Evolutionary conservation across 2,888 invertebrate genomes (phyloP), one percentile per base, ranked within the genome.

Genomic region (Hirtodrosophila duncani): DNA sequence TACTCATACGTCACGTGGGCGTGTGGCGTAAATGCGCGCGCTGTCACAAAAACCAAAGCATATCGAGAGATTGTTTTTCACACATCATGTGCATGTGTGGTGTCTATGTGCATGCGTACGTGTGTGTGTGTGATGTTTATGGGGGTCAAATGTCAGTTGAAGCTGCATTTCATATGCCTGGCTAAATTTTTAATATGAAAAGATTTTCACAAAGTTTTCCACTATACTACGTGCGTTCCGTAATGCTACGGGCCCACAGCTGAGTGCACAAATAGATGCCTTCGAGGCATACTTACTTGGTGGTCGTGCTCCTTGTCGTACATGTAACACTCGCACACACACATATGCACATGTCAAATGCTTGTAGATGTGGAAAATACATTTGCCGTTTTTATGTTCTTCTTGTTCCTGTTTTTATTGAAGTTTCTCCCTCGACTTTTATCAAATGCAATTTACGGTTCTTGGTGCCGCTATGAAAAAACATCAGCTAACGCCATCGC

Each of bases 1-100:
- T 72, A 69, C 67, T 48, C 69, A 69, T 67, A 69, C 71, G 72
- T 61, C 64, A 61, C 51, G 42, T 53, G 56, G 43, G 33, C 55
- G 39, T 38, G 18, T 24, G 14, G 30, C 34, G 41, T 27, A 52
- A 66, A 57, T 45, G 49, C 33, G n/a, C n/a, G 13, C 2, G 39
- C 50, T 51, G 64, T 56, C 63, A 56, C 43, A 61, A 44, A 60
- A 34, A 30, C 48, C 46, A 37, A 56, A 52, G 41, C 33, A 51
- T 17, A 8, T 39, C 14, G 21, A 21, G n/a, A n/a, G n/a, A n/a
- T n/a, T n/a, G n/a, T n/a, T n/a, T n/a, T n/a, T n/a, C n/a, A n/a
- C n/a, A n/a, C n/a, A n/a, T n/a, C n/a, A n/a, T n/a, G n/a, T n/a
- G 21, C 23, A 16, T 16, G 16, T 20, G 24, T 24, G 16, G 16